Evolutionary conservation across 2,888 invertebrate genomes (phyloP), one percentile per base, ranked within the genome.

Genomic region (Dolomedes plantarius): DNA sequence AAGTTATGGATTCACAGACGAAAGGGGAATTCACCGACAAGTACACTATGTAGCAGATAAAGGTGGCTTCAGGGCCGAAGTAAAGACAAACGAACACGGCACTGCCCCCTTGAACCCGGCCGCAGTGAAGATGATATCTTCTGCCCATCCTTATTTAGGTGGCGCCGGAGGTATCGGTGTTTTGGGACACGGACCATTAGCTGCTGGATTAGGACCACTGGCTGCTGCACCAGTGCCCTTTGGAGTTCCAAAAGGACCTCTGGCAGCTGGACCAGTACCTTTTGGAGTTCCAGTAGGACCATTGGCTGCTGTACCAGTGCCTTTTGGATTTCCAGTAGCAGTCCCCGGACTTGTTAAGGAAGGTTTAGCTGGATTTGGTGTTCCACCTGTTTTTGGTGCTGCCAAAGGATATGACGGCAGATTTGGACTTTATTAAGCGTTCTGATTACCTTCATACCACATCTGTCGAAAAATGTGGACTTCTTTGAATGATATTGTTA

Each of bases 51-150:
- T 72, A 7, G 79, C 79, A 3, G 79, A 79, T 31, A 56, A 41
- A 16, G 62, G 69, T 19, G 79, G 79, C 2, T 79, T 79, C 79
- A 39, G 72, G 19, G 79, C 72, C n/a, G 41, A 64, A 23, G 64
- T 79, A 6, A 79, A 72, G 23, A 79, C 71, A 9, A 79, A 79
- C 19, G 79, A 79, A 29, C 79, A 69, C 9, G 79, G 79, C 39
- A 72, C 72, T 2, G 27, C 31, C 7, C 56, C 28, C 36, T 32
- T 41, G 9, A 39, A 65, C 23, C 71, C 79, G 0, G 79, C 79
- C 6, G 62, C 69, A 31, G 79, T 79, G 16, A 46, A 46, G 16
- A 46, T 46, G 41, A 13, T 46, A 2, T 46, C 41, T 46, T 46
- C 41, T 16, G 41, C 41, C 41, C 41, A 46, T 16, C 41, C 41